These are phyloP conservation scores for Eristalis pertinax DNA, from an alignment of 2,888 invertebrate genomes.

Conservation along the genomic window DNA sequence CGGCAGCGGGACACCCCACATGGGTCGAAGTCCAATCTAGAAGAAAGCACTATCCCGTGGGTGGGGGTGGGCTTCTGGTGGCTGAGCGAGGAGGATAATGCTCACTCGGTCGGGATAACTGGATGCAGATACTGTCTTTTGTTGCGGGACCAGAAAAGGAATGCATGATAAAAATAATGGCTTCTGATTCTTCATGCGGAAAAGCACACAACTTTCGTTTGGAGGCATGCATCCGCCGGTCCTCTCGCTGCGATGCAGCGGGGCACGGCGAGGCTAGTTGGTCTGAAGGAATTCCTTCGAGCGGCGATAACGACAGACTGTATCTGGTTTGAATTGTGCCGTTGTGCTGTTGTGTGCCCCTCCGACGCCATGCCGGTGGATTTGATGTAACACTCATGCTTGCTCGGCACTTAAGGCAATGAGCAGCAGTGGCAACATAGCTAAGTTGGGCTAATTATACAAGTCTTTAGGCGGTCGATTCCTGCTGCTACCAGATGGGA, in stretches of 20 bases:
- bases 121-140: constrained; percentile 56
- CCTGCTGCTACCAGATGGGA: not conserved
- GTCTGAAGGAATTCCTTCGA: constrained; percentile 23
- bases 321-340: not conserved
- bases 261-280: constrained; percentile 3
- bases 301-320: constrained; percentile 22
- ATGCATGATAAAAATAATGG: constrained; percentile 63
- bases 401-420: constrained; percentile 39
- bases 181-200: constrained; percentile 65
- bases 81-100: constrained; percentile 42
- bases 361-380: not conserved
- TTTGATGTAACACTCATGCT: constrained; percentile 27
- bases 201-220: constrained; percentile 68
- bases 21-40: constrained; percentile 18
- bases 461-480: not conserved
- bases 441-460: not conserved
- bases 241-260: constrained; percentile 8
- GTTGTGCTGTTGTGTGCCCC: not conserved
- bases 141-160: constrained; percentile 32
- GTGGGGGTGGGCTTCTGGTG: not conserved
- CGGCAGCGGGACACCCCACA: not conserved
- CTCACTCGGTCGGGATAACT: constrained; percentile 57
- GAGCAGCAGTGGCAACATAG: constrained; percentile 2
- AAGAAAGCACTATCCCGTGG: constrained; percentile 25
- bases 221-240: constrained; percentile 37